Evolutionary conservation across 2,888 invertebrate genomes (phyloP), one percentile per base, ranked within the genome.

Genomic region (Muscina levida): DNA sequence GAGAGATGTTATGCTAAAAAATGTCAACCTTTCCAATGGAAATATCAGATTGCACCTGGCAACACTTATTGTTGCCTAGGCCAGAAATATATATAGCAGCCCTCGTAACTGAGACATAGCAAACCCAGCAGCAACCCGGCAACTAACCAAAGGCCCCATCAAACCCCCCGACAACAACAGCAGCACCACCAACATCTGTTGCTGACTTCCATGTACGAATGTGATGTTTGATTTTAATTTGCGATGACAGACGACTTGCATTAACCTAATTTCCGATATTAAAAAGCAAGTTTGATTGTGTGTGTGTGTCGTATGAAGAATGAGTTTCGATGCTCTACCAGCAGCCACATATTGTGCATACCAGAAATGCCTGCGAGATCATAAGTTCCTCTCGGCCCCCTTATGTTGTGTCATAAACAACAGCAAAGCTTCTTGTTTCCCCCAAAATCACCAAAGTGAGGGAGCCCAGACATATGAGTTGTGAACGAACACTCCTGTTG

Each of bases 241-340:
- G 68, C 56, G 57, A 65, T 73, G 70, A 65, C 73, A 77, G 72
- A 53, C 62, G 62, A 46, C 53, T 31, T 65, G 62, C 77, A 72
- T 72, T 74, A 65, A 78, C 78, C 70, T 42, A 78, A 66, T 73
- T 73, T 70, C 57, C 48, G 65, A 74, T 68, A 59, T 72, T 68
- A 57, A 72, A 72, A 31, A 31, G 31, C 31, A 8, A n/a, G n/a
- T n/a, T n/a, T n/a, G n/a, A n/a, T n/a, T 31, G 31, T 5, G 31
- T 31, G 31, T 31, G 31, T 3, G 4, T 3, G 31, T 31, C 31
- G 31, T 5, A 5, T 8, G 31, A 8, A 5, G 4, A 8, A 8
- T 31, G 31, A 5, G 39, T 77, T 48, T 70, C 56, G 72, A 39
- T 44, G 26, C 57, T 48, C 31, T 46, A 44, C n/a, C n/a, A n/a